Evolutionary conservation across 2,797 vertebrate genomes (phyloP).

Genomic region (Anguilla pacifica): DNA sequence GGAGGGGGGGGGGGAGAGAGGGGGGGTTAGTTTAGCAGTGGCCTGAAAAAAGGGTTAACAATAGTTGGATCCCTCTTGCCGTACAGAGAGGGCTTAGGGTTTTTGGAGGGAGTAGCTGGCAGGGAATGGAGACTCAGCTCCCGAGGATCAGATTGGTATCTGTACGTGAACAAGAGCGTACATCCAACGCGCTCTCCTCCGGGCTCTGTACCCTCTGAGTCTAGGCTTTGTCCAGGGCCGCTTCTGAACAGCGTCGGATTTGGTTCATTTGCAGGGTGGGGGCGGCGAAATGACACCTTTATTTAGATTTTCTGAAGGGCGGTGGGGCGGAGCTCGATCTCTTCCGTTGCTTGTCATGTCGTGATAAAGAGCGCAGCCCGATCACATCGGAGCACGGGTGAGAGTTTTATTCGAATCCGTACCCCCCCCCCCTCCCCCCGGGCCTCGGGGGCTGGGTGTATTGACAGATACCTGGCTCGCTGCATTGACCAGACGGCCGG

Average conservation of each 20-base stretch:
- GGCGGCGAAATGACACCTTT: slow-evolving; percentile 15
- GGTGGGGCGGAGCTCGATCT: not conserved
- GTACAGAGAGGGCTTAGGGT: slow-evolving; percentile 30
- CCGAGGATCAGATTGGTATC: slow-evolving; percentile 38
- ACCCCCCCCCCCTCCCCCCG: not conserved
- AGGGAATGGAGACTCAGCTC: not conserved
- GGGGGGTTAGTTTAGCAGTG: slow-evolving; percentile 29
- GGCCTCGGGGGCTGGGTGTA: not conserved
- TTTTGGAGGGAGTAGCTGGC: slow-evolving; percentile 31
- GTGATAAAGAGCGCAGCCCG: not conserved
- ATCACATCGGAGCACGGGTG: not conserved
- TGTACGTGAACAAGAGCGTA: slow-evolving; percentile 15
- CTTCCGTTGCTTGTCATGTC: not conserved
- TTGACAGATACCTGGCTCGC: slow-evolving; percentile 52
- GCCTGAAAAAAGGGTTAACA: slow-evolving; percentile 56
- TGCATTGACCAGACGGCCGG: slow-evolving; percentile 89
- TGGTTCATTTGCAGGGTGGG: not conserved
- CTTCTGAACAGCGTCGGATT: not conserved
- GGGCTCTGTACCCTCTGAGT: not conserved
- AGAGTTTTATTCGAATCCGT: slow-evolving; percentile 8
- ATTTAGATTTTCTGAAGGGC: not conserved
- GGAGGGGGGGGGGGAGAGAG: slow-evolving; percentile 34
- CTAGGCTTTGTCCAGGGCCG: not conserved
- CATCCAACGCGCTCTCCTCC: not conserved
- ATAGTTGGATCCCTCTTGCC: slow-evolving; percentile 48